phyloP scores from a whole-genome alignment of 37 sponge, comb jelly and placozoan genomes.

The Amphimedon queenslandica region DNA sequence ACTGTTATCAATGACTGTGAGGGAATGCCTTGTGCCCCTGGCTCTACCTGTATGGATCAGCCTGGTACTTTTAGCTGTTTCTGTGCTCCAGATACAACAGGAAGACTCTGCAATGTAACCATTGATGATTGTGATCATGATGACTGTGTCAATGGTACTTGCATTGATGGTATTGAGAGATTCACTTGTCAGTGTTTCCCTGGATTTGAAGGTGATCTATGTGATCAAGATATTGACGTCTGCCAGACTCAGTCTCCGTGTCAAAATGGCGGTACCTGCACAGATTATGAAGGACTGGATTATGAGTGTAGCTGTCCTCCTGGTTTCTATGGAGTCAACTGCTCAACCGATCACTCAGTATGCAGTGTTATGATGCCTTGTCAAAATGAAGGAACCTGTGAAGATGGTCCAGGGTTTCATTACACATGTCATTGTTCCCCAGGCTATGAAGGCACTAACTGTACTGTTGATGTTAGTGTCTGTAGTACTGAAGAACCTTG shows the following conservation, averaged over 20 bases:
- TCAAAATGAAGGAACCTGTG: constrained; percentile 48
- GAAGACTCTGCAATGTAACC: neutral
- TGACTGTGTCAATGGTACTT: constrained; percentile 32
- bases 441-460: constrained; percentile 25
- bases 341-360: constrained; percentile 21
- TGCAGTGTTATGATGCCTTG: constrained; percentile 1
- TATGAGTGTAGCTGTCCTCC: constrained; percentile 7
- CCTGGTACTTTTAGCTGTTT: constrained; percentile 17
- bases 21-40: constrained; percentile 41
- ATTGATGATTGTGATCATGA: constrained; percentile 12
- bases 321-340: constrained; percentile 10
- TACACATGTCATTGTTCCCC: neutral
- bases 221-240: constrained; percentile 3
- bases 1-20: constrained; percentile 24
- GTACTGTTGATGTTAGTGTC: constrained; percentile 20
- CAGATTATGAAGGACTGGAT: neutral
- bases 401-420: constrained; percentile 33
- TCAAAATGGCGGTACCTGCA: constrained; percentile 25
- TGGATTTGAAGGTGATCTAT: constrained; percentile 17
- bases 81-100: constrained; percentile 38
- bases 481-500: constrained; percentile 25
- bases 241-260: constrained; percentile 20
- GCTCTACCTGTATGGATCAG: constrained; percentile 41
- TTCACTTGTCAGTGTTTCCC: constrained; percentile 29
- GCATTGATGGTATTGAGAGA: constrained; percentile 7